Percentiles rank a stretch among this genome's conserved stretches.
These are phyloP conservation scores for Tethea ocularis DNA, from an alignment of 2,888 invertebrate genomes.

Conservation along the genomic window DNA sequence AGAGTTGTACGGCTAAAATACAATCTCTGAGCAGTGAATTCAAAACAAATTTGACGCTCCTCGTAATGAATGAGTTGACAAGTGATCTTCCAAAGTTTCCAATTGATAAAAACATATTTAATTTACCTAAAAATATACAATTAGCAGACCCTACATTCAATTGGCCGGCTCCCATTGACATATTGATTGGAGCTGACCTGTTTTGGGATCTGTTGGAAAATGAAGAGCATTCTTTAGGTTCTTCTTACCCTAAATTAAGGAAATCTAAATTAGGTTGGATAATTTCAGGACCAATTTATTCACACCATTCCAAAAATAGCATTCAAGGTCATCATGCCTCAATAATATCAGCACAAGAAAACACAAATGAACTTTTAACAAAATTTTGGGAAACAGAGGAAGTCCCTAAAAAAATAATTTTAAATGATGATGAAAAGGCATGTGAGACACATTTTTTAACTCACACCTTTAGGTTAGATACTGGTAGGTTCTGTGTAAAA, in stretches of 20 bases:
- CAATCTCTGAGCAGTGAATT: conserved; percentile 16
- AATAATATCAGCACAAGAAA: neutral
- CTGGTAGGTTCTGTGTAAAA: conserved; percentile 27
- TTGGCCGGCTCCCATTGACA: conserved; percentile 20
- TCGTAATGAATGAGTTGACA: conserved; percentile 21
- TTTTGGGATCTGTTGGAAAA: conserved; percentile 24
- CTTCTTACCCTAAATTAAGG: conserved; percentile 14
- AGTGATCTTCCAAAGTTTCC: conserved; percentile 20
- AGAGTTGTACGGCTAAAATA: conserved; percentile 20
- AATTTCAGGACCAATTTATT: conserved; percentile 15
- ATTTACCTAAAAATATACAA: conserved; percentile 19
- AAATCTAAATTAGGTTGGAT: conserved; percentile 23
- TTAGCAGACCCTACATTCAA: conserved; percentile 27
- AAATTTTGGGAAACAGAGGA: no score
- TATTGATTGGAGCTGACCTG: conserved; percentile 27
- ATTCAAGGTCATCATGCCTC: conserved; percentile 15
- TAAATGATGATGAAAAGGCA: conserved; percentile 16
- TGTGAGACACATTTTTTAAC: conserved; percentile 24
- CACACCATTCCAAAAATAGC: neutral
- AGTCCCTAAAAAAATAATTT: conserved; percentile 14
- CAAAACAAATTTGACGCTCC: conserved; percentile 15
- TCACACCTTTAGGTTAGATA: conserved; percentile 17
- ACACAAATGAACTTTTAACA: conserved; percentile 14
- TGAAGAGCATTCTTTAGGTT: conserved; percentile 12
- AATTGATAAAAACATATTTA: conserved; percentile 12